These are phyloP conservation scores for Andrena marginata DNA, from an alignment of 2,888 invertebrate species.

Conservation along the genomic window DNA sequence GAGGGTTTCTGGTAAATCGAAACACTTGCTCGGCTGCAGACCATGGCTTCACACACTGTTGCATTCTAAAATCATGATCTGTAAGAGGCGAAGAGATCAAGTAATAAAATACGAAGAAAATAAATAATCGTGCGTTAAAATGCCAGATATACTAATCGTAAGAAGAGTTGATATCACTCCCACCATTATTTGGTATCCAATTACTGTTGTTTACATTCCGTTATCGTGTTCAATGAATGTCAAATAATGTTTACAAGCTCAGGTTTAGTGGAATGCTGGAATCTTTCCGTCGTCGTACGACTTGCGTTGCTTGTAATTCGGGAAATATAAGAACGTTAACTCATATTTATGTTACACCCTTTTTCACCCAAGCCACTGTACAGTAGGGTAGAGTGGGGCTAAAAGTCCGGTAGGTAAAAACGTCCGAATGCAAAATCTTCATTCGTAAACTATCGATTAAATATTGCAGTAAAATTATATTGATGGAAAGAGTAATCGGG, in stretches of 20 bases:
- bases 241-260: constrained; percentile 22
- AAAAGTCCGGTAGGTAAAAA: too few relatives aligned
- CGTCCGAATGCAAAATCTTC: too few relatives aligned
- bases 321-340: neutral
- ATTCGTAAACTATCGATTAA: too few relatives aligned
- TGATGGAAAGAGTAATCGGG: too few relatives aligned
- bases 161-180: neutral
- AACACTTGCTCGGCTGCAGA: too few relatives aligned
- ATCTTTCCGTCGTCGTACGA: neutral
- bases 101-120: neutral
- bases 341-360: too few relatives aligned
- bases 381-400: too few relatives aligned
- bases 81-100: neutral
- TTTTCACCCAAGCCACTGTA: too few relatives aligned
- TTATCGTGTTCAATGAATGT: neutral
- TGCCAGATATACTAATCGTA: neutral
- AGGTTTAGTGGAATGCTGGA: neutral
- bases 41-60: too few relatives aligned
- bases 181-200: neutral
- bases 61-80: too few relatives aligned
- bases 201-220: constrained; percentile 3
- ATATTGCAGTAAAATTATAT: too few relatives aligned
- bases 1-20: too few relatives aligned
- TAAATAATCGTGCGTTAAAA: neutral
- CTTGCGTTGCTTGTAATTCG: neutral